Evolutionary conservation across 2,797 vertebrate genomes (phyloP), one percentile per base, ranked within the genome.

Genomic region (Ataeniobius toweri): DNA sequence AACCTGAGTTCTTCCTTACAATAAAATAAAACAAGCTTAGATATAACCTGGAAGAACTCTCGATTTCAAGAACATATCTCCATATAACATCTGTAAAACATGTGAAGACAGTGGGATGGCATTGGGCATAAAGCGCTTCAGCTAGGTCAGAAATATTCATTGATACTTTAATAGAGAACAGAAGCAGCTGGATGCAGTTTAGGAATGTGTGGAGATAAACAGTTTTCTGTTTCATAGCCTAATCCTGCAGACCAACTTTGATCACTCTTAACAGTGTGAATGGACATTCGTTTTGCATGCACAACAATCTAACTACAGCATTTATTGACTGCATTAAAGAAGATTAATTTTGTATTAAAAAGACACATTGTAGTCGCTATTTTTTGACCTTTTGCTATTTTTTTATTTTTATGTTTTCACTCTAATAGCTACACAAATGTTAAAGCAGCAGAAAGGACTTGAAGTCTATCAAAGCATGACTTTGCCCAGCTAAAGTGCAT

Each of bases 401-500:
- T 26, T 48, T 28, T 41, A 22, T 10, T 13, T 67, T 44, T 36
- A 36, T 39, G 18, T 56, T 73, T 61, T 55, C 6, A 14, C 71
- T 41, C 51, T 5, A 59, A 9, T 12, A 22, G 72, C 44, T 39
- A 36, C 72, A 59, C 48, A 7, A 80, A 75, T 26, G 3, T 16
- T 14, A 75, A 74, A 68, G 39, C 24, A 70, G 74, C 22, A 80
- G 36, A 14, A 78, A 74, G 0, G 6, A 71, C 74, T 72, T 13
- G 20, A 68, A 82, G 48, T 68, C 55, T 75, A n/a, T 55, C 0
- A 68, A 69, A 80, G 65, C 74, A 80, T 22, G 63, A 80, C 82
- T 81, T 81, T 79, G 67, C 31, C 51, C 5, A 28, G 44, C 69
- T 71, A 58, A 81, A 80, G 83, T 71, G 68, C 76, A 83, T 36